Percentiles rank a stretch among this genome's conserved stretches.
Evolutionary conservation across 2,113 vertebrate genomes (phyloP).

Genomic region (Salvator merianae): DNA sequence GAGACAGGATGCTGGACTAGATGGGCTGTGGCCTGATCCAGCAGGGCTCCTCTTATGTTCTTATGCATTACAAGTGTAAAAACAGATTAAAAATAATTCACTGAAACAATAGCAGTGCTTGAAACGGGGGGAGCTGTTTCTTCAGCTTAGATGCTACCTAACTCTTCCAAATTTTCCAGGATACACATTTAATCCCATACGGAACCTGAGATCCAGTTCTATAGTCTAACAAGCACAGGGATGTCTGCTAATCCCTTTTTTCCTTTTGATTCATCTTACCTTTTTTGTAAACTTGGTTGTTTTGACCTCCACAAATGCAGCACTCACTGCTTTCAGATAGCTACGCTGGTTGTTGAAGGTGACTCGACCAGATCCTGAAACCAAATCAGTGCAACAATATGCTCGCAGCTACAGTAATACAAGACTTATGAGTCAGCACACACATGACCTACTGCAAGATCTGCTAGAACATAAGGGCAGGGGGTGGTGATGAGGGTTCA

Average conservation of each 20-base stretch:
- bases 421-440: neutral
- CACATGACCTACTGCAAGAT: neutral
- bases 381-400: rapidly evolving
- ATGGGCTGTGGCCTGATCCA: too few species aligned
- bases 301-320: conserved; percentile 98
- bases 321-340: conserved; percentile 95
- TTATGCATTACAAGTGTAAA: too few species aligned
- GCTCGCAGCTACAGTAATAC: neutral
- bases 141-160: neutral
- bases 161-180: neutral
- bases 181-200: neutral
- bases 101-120: too few species aligned
- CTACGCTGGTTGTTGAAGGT: conserved; percentile 98
- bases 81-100: too few species aligned
- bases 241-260: neutral
- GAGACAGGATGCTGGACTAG: too few species aligned
- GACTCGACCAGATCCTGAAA: conserved; percentile 94
- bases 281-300: conserved; percentile 99
- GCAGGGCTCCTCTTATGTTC: too few species aligned
- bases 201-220: neutral
- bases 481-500: neutral
- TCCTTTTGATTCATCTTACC: conserved; percentile 67
- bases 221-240: neutral
- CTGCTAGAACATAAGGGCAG: neutral
- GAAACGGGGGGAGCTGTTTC: too few species aligned